A percentile compares a stretch with the other conserved stretches of the same genome.
Evolutionary conservation across 2,888 invertebrate genomes (phyloP).

Genomic region (Lepidocyrtinus sp.): DNA sequence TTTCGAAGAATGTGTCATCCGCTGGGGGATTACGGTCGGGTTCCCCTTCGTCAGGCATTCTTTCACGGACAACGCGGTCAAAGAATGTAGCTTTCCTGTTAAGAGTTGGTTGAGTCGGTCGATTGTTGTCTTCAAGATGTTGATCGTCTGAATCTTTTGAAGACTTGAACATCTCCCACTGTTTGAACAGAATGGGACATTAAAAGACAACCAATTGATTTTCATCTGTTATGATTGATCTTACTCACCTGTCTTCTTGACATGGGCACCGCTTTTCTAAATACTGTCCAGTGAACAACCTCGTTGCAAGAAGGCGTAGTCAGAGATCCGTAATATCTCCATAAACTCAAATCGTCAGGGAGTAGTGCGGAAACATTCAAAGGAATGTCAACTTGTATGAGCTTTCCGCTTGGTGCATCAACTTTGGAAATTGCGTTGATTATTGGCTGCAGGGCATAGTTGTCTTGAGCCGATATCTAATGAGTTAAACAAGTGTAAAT

Average conservation of each 20-base stretch:
- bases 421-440: constrained; percentile 49
- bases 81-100: constrained; percentile 48
- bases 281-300: constrained; percentile 65
- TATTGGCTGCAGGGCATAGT: constrained; percentile 60
- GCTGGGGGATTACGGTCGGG: constrained; percentile 22
- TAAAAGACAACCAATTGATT: neutral
- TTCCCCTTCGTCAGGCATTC: constrained; percentile 43
- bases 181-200: neutral
- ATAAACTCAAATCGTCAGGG: constrained; percentile 60
- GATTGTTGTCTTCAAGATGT: constrained; percentile 64
- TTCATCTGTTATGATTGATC: neutral
- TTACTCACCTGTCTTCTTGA: constrained; percentile 40
- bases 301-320: constrained; percentile 66
- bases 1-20: constrained; percentile 26
- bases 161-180: constrained; percentile 61
- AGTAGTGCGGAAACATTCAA: constrained; percentile 66
- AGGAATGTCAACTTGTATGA: neutral
- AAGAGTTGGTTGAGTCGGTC: constrained; percentile 62
- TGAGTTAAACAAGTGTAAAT: neutral
- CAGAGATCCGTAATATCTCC: constrained; percentile 66
- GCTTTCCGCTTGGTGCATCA: constrained; percentile 11
- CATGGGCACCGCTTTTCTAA: constrained; percentile 44
- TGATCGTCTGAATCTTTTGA: constrained; percentile 53
- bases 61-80: constrained; percentile 41
- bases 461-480: constrained; percentile 61